Evolutionary conservation across 2,797 vertebrate genomes (phyloP).

Genomic region (Cyprinella venusta): DNA sequence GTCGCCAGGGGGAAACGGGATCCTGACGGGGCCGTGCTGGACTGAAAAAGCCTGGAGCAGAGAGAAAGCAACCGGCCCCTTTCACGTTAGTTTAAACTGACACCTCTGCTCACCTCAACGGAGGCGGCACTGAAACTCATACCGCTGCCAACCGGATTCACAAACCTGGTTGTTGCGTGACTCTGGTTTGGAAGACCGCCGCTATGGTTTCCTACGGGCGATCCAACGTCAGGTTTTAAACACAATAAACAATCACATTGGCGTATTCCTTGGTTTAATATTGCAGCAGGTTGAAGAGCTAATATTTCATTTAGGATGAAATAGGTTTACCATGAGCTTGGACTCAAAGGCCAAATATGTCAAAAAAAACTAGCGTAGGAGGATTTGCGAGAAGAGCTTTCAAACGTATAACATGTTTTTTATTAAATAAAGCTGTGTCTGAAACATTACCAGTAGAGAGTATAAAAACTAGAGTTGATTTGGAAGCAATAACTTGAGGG

Average conservation of each 20-base stretch:
- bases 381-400: slow-evolving; percentile 5
- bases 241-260: slow-evolving; percentile 30
- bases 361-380: slow-evolving; percentile 25
- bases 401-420: neutral
- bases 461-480: neutral
- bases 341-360: neutral
- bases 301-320: slow-evolving; percentile 10
- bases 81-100: slow-evolving; percentile 90
- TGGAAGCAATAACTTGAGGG: neutral
- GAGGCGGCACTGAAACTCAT: slow-evolving; percentile 76
- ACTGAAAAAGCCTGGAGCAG: slow-evolving; percentile 54
- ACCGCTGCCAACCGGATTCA: slow-evolving; percentile 53
- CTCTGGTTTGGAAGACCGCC: slow-evolving; percentile 38
- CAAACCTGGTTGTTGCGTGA: slow-evolving; percentile 47
- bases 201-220: slow-evolving; percentile 23
- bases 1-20: slow-evolving; percentile 79
- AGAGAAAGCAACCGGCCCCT: slow-evolving; percentile 65
- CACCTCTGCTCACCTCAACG: slow-evolving; percentile 79
- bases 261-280: slow-evolving; percentile 1
- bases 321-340: slow-evolving; percentile 28
- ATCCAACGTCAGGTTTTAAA: slow-evolving; percentile 28
- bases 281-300: slow-evolving; percentile 34
- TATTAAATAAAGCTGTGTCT: slow-evolving; percentile 18
- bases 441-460: neutral
- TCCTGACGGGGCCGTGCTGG: slow-evolving; percentile 48